Conservation (phyloP, 2,888 invertebrate species). For the Nysson spinosus region DNA sequence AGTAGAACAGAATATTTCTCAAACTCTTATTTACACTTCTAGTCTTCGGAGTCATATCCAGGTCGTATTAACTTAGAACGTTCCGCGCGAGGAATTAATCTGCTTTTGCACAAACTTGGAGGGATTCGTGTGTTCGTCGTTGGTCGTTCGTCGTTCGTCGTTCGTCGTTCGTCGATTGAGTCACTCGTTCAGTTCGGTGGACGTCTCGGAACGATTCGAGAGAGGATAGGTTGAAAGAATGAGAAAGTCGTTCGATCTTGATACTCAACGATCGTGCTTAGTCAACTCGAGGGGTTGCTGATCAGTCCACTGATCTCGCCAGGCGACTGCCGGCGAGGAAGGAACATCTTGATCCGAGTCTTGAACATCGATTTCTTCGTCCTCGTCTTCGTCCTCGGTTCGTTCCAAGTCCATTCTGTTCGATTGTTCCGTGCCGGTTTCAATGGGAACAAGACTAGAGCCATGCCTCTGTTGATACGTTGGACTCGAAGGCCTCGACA, state of each 20-base stretch:
- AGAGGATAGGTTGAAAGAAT: no score
- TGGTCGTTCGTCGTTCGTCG: no score
- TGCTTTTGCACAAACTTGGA: no score
- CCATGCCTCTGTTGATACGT: slow-evolving; percentile 66
- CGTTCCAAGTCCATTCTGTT: slow-evolving; percentile 44
- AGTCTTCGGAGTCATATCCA: no score
- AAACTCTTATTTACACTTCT: no score
- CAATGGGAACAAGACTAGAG: slow-evolving; percentile 15
- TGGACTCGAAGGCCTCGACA: slow-evolving; percentile 53
- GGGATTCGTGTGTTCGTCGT: no score
- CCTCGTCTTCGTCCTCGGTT: slow-evolving; percentile 73
- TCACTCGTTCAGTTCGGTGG: no score
- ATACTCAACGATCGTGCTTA: slow-evolving; percentile 84
- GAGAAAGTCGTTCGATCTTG: not conserved
- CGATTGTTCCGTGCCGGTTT: slow-evolving; percentile 13
- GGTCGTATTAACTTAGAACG: no score
- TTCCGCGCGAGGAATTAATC: no score
- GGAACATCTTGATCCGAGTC: slow-evolving; percentile 84
- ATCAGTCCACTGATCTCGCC: slow-evolving; percentile 75
- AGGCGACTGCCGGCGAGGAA: slow-evolving; percentile 75
- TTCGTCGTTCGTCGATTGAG: no score
- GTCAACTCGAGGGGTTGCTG: slow-evolving; percentile 84
- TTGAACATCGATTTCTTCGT: slow-evolving; percentile 92
- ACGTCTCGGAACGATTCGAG: no score
- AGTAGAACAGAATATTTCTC: no score